Conservation (phyloP, 1,140 invertebrate genomes). For the Ostrea denselamellosa region DNA sequence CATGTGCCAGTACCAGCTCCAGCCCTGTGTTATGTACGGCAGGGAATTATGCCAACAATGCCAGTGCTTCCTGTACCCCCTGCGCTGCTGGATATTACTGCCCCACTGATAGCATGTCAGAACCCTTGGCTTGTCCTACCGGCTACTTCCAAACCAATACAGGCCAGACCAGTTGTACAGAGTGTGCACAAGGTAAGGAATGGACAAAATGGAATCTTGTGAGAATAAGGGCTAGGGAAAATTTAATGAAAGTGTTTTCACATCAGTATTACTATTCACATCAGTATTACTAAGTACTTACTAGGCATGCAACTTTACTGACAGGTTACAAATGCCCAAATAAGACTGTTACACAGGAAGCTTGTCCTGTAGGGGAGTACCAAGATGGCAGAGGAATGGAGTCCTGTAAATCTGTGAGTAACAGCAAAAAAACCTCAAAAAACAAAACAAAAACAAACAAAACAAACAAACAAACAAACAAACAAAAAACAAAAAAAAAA, state of each 20-base stretch:
- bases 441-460: too few species aligned
- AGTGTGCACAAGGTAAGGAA: slow-evolving; percentile 70
- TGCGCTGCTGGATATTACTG: slow-evolving; percentile 69
- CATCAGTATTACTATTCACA: not conserved
- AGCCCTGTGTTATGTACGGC: slow-evolving; percentile 65
- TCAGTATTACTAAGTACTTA: not conserved
- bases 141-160: slow-evolving; percentile 70
- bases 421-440: too few species aligned
- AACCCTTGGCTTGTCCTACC: slow-evolving; percentile 61
- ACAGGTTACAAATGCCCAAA: slow-evolving; percentile 68
- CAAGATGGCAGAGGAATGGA: slow-evolving; percentile 70
- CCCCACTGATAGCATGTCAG: slow-evolving; percentile 62
- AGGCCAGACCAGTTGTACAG: slow-evolving; percentile 67
- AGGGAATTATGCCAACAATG: slow-evolving; percentile 66
- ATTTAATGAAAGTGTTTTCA: not conserved
- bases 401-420: slow-evolving; percentile 70
- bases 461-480: too few species aligned
- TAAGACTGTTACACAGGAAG: slow-evolving; percentile 51
- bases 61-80: slow-evolving; percentile 60
- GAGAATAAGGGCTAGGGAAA: not conserved
- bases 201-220: not conserved
- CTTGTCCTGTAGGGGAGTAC: slow-evolving; percentile 69
- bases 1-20: slow-evolving; percentile 58
- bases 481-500: too few species aligned
- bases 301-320: not conserved